A percentile compares a stretch with the other conserved stretches of the same genome.
phyloP scores from a whole-genome alignment of 1,140 invertebrate genomes.

The Apocrypta bakeri region DNA sequence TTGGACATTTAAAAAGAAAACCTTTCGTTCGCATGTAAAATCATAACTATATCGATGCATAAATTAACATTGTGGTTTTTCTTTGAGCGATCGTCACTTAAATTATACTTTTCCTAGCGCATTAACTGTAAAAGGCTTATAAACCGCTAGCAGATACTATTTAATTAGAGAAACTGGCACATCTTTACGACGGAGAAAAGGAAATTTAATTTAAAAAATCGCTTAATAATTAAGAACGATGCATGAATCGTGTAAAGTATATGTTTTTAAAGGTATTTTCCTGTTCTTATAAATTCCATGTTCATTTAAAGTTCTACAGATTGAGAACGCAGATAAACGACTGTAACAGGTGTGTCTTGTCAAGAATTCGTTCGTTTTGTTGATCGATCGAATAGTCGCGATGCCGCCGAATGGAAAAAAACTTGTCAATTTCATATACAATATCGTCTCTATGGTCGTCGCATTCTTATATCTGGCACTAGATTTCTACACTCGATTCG shows the following conservation, averaged over 20 bases:
- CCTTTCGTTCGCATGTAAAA: conserved; percentile 11
- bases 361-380: background rate
- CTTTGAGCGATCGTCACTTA: background rate
- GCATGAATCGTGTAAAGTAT: background rate
- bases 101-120: background rate
- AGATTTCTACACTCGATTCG: conserved; percentile 11
- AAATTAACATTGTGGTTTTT: background rate
- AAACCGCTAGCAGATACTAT: background rate
- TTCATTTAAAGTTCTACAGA: background rate
- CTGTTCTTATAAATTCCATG: background rate
- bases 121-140: background rate
- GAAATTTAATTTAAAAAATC: background rate
- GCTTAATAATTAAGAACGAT: background rate
- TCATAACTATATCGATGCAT: background rate
- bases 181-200: background rate
- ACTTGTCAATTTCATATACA: conserved; percentile 37
- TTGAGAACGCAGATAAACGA: background rate
- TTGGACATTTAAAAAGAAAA: too few relatives aligned
- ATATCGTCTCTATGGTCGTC: conserved; percentile 23
- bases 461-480: conserved; percentile 26
- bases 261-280: background rate
- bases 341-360: background rate
- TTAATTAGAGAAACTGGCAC: background rate
- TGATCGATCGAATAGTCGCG: background rate
- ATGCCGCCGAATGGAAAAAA: background rate